Evolutionary conservation across 2,888 invertebrate genomes (phyloP).

Genomic region (Congeria kusceri): DNA sequence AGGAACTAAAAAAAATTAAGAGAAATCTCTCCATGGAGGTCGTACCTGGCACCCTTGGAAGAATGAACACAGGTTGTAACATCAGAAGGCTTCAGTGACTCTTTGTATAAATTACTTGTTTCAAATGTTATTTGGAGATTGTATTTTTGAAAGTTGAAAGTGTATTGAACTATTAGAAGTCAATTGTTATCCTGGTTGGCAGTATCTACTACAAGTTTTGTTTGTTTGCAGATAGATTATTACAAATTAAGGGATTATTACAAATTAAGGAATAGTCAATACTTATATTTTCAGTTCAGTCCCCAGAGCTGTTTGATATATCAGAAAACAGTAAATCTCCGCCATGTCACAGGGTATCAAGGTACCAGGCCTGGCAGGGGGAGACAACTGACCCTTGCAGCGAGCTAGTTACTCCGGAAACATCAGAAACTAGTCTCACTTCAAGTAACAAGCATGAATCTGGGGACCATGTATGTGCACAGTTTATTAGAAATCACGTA

Average conservation of each 20-base stretch:
- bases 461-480: slow-evolving; percentile 29
- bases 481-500: too few relatives aligned
- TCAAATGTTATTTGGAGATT: too few relatives aligned
- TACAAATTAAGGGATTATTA: too few relatives aligned
- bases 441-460: background rate
- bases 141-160: too few relatives aligned
- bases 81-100: too few relatives aligned
- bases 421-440: slow-evolving; percentile 17
- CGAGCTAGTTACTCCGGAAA: slow-evolving; percentile 5
- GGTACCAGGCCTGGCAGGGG: background rate
- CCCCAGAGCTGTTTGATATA: slow-evolving; percentile 37
- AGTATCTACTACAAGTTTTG: too few relatives aligned
- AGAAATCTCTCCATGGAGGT: slow-evolving; percentile 50
- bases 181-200: too few relatives aligned
- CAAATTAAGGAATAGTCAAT: too few relatives aligned
- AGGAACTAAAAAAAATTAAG: slow-evolving; percentile 61
- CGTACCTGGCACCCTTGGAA: background rate
- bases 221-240: too few relatives aligned
- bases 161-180: too few relatives aligned
- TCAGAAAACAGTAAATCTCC: background rate
- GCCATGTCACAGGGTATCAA: background rate
- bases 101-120: too few relatives aligned
- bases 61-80: too few relatives aligned
- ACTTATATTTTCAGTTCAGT: slow-evolving; percentile 26
- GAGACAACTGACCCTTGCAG: background rate